Evolutionary conservation across 1,140 invertebrate species (phyloP), one percentile per base, ranked within the genome.

Genomic region (Camponotus floridanus): DNA sequence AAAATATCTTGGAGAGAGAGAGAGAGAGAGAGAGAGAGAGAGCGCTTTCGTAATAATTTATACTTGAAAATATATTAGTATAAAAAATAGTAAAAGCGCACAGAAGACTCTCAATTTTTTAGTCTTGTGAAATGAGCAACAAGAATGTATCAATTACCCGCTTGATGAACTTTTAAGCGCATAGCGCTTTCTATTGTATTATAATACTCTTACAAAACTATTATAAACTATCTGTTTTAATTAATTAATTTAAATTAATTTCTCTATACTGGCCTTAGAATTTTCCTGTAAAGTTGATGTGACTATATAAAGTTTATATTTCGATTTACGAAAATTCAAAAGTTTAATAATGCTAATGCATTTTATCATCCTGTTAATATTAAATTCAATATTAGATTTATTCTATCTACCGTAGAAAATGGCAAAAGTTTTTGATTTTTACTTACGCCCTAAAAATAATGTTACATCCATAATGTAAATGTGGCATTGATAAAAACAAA

Each of bases 91-190:
- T 57, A 57, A 61, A 21, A 51, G 15, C 48, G 13, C 11, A 6
- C 26, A 33, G 2, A 61, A 83, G n/a, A 62, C 18, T 64, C 15
- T 81, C 31, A 67, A 45, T 74, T 83, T 11, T 11, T 39, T 26
- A 48, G 13, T 71, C 9, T 42, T 61, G 5, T 61, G 18, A 15
- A 71, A 2, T 73, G 79, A 73, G 11, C 18, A n/a, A 83, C 31
- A 3, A 83, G 18, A 61, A 73, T 36, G 71, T 81, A 83, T 83
- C 48, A 61, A 84, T 61, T 92, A 93, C 92, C 93, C 92, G 93
- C 87, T 91, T 87, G 48, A 78, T 85, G 93, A 93, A 93, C 93
- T 93, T 87, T 65, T 79, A 79, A 84, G 84, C 62, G 64, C 80
- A 57, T 68, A 18, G 79, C 71, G 79, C 78, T 70, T 68, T 21